Base-by-base conservation (phyloP, 2,888 invertebrate genomes). In the Priocnemis perturbator region DNA sequence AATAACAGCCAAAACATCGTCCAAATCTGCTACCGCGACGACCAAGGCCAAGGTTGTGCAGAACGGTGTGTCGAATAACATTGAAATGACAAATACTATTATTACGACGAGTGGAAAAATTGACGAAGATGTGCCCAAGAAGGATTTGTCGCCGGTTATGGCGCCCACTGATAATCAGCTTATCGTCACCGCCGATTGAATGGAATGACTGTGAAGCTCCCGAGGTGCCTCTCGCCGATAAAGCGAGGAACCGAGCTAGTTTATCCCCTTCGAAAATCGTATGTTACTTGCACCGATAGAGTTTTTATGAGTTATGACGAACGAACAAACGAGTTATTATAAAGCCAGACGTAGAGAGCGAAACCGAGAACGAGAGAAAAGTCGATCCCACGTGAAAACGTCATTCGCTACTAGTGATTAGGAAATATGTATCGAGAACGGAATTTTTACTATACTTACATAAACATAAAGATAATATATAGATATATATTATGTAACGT, bases 71-170 rank as follows among this genome's bases (percentile, higher is more conserved):
- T 79, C 80, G 47, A 85, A 83, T n/a, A 74, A 68, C 3, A 73
- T 73, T 0, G 77, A 81, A n/a, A 76, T 76, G 45, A 64, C 67
- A 0, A 79, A 76, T 20, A 84, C 82, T 57, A 77, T 82, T n/a
- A 82, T 83, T 23, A 77, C 84, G 20, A 77, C 84, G 19, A 77
- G 78, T 82, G 81, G 71, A 23, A 84, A 81, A 69, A 83, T 74
- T 67, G 85, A 84, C 69, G 86, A 86, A 57, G 86, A 86, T 69
- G 85, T 86, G 59, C 91, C 91, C 84, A 87, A 90, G 83, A 91
- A 92, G 81, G 91, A 91, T 60, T 87, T 90, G 78, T 91, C 92
- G 79, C 91, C 91, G 58, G 77, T 88, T 21, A 81, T 83, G 9
- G 66, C 83, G 3, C 83, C 85, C 57, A 85, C 83, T 64, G 88